Percentiles rank a stretch among this genome's conserved stretches.
phyloP scores from a whole-genome alignment of 2,797 vertebrate species.

The Triplophysa bombifrons region DNA sequence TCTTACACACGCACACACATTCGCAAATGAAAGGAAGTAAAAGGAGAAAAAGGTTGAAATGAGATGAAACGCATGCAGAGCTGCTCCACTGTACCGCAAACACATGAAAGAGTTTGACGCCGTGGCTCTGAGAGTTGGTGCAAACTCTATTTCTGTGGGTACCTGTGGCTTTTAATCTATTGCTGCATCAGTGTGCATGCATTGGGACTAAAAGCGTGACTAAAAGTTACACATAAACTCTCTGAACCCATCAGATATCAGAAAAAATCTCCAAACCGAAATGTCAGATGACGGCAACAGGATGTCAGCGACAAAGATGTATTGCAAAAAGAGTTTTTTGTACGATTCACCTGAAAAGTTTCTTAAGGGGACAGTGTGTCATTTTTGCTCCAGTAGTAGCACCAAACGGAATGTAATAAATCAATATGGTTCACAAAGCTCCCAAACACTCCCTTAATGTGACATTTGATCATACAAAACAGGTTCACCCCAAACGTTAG shows the following conservation, averaged over 20 bases:
- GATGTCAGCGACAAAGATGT: constrained; percentile 18
- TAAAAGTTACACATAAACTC: constrained; percentile 36
- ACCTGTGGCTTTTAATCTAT: constrained; percentile 41
- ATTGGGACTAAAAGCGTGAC: constrained; percentile 30
- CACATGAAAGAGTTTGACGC: constrained; percentile 28
- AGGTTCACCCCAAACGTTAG: background rate
- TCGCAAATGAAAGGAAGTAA: constrained; percentile 20
- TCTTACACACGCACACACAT: background rate
- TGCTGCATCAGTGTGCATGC: constrained; percentile 38
- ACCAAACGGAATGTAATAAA: too few species aligned
- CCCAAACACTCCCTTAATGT: too few species aligned
- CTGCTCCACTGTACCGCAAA: constrained; percentile 20
- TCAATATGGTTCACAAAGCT: too few species aligned
- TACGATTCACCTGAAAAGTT: background rate
- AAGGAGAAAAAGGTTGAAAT: constrained; percentile 27
- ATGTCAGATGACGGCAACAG: constrained; percentile 53
- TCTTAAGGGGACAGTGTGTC: background rate
- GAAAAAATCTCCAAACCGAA: constrained; percentile 52
- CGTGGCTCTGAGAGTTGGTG: constrained; percentile 10
- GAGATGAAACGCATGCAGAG: constrained; percentile 38
- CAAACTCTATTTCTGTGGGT: constrained; percentile 14
- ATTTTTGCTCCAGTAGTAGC: background rate
- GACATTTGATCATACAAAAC: background rate
- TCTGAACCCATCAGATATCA: constrained; percentile 56
- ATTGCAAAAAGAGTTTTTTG: background rate